Evolutionary conservation across 2,797 vertebrate genomes (phyloP), one percentile per base, ranked within the genome.

Genomic region (Agapornis canus): DNA sequence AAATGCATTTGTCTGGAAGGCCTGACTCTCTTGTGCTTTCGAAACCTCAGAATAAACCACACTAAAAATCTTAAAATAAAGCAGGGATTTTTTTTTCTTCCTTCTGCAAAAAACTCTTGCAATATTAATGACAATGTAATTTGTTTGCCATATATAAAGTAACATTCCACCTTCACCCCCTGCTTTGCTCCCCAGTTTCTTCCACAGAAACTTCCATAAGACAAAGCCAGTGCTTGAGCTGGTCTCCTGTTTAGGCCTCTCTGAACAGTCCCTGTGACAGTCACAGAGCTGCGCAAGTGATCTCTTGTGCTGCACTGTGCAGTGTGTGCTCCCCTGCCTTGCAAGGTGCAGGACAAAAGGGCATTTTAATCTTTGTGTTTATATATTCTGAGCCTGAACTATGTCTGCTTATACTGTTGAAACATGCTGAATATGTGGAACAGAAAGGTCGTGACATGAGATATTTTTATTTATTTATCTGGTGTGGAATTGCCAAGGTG

Each of bases 61-160:
- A 98, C 98, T 97, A 97, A 98, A 97, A 97, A 98, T 98, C 98
- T 98, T 98, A 98, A 99, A 99, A 99, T 99, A 98, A 99, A 99
- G 98, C 98, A 97, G 95, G 85, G 90, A 96, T 95, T 96, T 92
- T 83, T 90, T 95, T 68, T 35, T 52, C 65, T 63, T 85, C 82
- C 68, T 65, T 86, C 86, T 42, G 20, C 37, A 91, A 96, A 97
- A 97, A 96, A 95, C 95, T 89, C 95, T 98, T 99, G 98, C 98
- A 99, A 98, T 99, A 99, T 99, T 99, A 98, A 99, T 99, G 98
- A 96, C 95, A 72, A 91, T 94, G 98, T 98, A 98, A 99, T 98
- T 97, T 97, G 97, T 98, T 98, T 98, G 98, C 98, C 97, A 95
- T 98, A 97, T 97, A 97, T 96, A 97, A 96, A 98, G 97, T 97